These are phyloP conservation scores for Corythucha ciliata DNA, from an alignment of 2,888 invertebrate genomes.

Conservation along the genomic window DNA sequence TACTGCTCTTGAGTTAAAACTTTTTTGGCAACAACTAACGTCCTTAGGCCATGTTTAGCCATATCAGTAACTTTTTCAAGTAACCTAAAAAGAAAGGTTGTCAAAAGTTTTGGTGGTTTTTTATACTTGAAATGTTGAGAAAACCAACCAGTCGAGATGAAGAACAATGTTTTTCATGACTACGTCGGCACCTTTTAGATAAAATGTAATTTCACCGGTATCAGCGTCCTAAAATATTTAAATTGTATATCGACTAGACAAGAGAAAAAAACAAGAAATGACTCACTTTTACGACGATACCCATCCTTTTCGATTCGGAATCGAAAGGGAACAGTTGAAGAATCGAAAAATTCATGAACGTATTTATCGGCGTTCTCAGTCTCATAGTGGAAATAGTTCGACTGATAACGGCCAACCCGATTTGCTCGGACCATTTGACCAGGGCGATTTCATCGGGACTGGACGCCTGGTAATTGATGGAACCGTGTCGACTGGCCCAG, in stretches of 20 bases:
- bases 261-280: too few species aligned
- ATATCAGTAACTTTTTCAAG: constrained; percentile 88
- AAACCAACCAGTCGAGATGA: constrained; percentile 72
- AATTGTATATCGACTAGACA: too few species aligned
- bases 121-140: background rate
- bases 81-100: constrained; percentile 41
- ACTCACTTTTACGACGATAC: constrained; percentile 63
- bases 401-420: constrained; percentile 51
- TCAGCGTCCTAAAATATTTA: constrained; percentile 49
- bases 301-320: constrained; percentile 66
- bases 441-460: constrained; percentile 69
- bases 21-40: constrained; percentile 62
- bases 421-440: constrained; percentile 62
- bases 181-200: constrained; percentile 95
- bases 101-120: background rate
- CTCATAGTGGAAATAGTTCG: constrained; percentile 45
- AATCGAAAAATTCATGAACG: constrained; percentile 51
- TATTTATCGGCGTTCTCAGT: constrained; percentile 43
- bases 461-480: constrained; percentile 55
- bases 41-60: constrained; percentile 67
- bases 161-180: constrained; percentile 80
- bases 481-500: constrained; percentile 28
- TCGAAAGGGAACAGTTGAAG: constrained; percentile 63
- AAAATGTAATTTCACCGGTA: constrained; percentile 83
- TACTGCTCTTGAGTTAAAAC: constrained; percentile 55